A percentile compares a stretch with the other conserved stretches of the same genome.
Conservation (phyloP, 2,797 vertebrate species). For the Acanthurus tractus region DNA sequence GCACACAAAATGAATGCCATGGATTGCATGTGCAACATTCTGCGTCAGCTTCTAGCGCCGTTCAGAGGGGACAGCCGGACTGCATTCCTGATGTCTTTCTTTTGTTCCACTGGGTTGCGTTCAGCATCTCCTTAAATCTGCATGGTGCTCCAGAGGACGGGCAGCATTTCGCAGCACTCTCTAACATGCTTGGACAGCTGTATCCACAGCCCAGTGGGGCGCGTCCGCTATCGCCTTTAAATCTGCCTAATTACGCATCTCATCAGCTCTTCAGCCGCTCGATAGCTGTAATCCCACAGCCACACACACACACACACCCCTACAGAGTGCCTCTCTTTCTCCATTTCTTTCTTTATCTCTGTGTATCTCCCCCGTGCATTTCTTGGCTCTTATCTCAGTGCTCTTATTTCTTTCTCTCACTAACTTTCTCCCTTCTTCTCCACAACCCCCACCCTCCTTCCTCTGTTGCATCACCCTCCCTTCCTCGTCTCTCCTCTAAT, state of each 20-base stretch:
- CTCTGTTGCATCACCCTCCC: conserved; percentile 40
- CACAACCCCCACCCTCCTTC: background rate
- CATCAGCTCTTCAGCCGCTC: conserved; percentile 69
- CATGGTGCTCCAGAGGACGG: conserved; percentile 35
- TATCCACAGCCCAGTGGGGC: conserved; percentile 62
- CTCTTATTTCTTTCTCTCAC: conserved; percentile 35
- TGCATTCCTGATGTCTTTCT: conserved; percentile 34
- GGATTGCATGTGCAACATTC: conserved; percentile 20
- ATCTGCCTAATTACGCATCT: conserved; percentile 82
- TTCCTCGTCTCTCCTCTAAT: conserved; percentile 45
- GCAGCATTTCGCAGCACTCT: conserved; percentile 47
- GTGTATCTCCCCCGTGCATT: conserved; percentile 41
- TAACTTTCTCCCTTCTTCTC: background rate
- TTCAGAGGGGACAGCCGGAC: conserved; percentile 34
- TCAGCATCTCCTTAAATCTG: conserved; percentile 41
- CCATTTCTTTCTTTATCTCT: conserved; percentile 22
- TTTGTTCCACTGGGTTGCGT: conserved; percentile 42
- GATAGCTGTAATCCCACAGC: conserved; percentile 62
- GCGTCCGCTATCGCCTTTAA: conserved; percentile 66
- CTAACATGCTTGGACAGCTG: conserved; percentile 72
- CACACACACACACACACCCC: conserved; percentile 28
- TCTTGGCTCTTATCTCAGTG: conserved; percentile 34
- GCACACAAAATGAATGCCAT: background rate
- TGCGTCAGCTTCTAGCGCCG: background rate
- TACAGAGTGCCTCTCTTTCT: conserved; percentile 21